Percentiles rank a stretch among this genome's conserved stretches.
Evolutionary conservation across 1,140 invertebrate genomes (phyloP).

Genomic region (Heliconius congener): DNA sequence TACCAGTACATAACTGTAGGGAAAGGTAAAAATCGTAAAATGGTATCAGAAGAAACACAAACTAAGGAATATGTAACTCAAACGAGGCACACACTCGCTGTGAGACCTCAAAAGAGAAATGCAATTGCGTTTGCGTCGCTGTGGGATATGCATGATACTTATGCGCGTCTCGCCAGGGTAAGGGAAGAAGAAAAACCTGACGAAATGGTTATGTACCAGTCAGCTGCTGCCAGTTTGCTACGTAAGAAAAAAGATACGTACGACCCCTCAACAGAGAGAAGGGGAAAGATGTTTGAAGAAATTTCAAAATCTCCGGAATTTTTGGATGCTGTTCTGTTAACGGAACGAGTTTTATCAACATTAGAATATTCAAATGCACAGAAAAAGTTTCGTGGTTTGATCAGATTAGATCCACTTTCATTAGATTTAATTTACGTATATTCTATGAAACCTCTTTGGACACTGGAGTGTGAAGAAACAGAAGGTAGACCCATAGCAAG

Average conservation of each 20-base stretch:
- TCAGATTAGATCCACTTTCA: slow-evolving; percentile 82
- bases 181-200: slow-evolving; percentile 71
- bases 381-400: slow-evolving; percentile 85
- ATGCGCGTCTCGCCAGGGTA: slow-evolving; percentile 68
- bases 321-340: slow-evolving; percentile 83
- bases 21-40: slow-evolving; percentile 84
- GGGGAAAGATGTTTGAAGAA: slow-evolving; percentile 57
- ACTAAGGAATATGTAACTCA: slow-evolving; percentile 83
- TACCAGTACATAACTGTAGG: slow-evolving; percentile 85
- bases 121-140: slow-evolving; percentile 85
- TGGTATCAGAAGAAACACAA: slow-evolving; percentile 85
- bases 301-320: slow-evolving; percentile 79
- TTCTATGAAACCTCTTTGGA: slow-evolving; percentile 85
- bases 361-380: slow-evolving; percentile 84
- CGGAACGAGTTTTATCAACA: slow-evolving; percentile 86
- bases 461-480: slow-evolving; percentile 77
- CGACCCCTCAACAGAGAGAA: slow-evolving; percentile 26
- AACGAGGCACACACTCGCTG: slow-evolving; percentile 83
- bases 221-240: slow-evolving; percentile 54
- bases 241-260: slow-evolving; percentile 56
- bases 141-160: slow-evolving; percentile 89
- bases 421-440: slow-evolving; percentile 85
- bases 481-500: slow-evolving; percentile 80
- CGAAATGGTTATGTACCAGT: slow-evolving; percentile 75
- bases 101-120: slow-evolving; percentile 80